phyloP scores from a whole-genome alignment of 2,113 vertebrate genomes.

The Poeciliopsis retropinna region DNA sequence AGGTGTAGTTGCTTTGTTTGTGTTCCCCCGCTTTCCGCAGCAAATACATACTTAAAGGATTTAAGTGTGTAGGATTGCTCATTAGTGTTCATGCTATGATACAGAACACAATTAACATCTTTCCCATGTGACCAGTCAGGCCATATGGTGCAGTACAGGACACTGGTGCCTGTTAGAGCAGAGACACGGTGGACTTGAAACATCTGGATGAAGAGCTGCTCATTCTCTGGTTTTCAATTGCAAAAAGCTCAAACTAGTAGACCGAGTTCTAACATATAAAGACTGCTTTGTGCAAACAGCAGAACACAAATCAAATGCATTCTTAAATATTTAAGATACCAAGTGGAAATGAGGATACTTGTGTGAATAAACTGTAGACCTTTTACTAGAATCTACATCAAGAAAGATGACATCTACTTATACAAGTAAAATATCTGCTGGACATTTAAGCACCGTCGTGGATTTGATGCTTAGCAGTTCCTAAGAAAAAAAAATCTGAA shows the following conservation, averaged over 20 bases:
- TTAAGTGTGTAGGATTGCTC: constrained; percentile 55
- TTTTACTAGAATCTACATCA: neutral
- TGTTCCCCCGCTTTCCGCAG: constrained; percentile 20
- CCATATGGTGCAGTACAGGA: constrained; percentile 18
- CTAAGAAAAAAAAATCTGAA: neutral
- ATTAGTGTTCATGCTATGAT: constrained; percentile 57
- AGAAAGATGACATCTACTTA: neutral
- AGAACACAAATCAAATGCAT: neutral
- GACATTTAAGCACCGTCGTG: neutral
- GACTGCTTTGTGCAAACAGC: neutral
- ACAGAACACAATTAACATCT: constrained; percentile 47
- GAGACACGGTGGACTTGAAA: neutral
- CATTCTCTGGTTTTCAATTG: neutral
- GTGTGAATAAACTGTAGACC: neutral
- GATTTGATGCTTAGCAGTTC: neutral
- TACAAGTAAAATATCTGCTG: neutral
- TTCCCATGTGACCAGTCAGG: constrained; percentile 39
- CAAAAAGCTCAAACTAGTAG: neutral
- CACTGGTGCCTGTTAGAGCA: constrained; percentile 14
- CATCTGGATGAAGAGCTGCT: neutral
- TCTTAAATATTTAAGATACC: neutral
- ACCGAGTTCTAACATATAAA: neutral
- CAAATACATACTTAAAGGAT: constrained; percentile 66
- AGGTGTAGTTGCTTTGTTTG: constrained; percentile 54
- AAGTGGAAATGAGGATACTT: neutral